These are phyloP conservation scores for Copidosoma aretas DNA, from an alignment of 2,888 invertebrate species.

Conservation along the genomic window DNA sequence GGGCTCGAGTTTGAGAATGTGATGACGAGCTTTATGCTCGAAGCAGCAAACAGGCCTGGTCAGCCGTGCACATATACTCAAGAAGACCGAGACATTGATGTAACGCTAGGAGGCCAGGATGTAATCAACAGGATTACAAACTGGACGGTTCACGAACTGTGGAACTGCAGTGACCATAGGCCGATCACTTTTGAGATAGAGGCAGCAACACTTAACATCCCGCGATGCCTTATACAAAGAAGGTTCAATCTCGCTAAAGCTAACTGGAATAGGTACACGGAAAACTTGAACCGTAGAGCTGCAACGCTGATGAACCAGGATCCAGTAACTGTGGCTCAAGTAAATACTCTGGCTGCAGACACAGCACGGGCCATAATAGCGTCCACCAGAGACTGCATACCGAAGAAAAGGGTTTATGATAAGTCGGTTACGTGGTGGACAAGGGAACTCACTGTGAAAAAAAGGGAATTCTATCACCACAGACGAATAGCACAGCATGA, in stretches of 20 bases:
- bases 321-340: not conserved
- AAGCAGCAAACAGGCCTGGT: not conserved
- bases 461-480: not conserved
- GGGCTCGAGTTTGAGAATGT: not conserved
- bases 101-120: not conserved
- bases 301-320: not conserved
- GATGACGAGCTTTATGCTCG: not conserved
- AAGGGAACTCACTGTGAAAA: constrained; percentile 2
- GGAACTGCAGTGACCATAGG: constrained; percentile 15
- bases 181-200: not conserved
- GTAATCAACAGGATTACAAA: not conserved
- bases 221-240: no score
- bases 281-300: not conserved
- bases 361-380: not conserved
- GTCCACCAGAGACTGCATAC: not conserved
- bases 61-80: not conserved
- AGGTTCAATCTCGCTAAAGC: not conserved
- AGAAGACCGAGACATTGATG: constrained; percentile 12
- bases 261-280: not conserved
- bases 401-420: not conserved
- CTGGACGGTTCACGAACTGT: constrained; percentile 2
- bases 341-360: not conserved
- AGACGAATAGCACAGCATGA: no score
- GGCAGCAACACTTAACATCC: not conserved
- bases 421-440: constrained; percentile 26